Percentiles rank a stretch among this genome's conserved stretches.
phyloP scores from a whole-genome alignment of 1,140 invertebrate species.

The Cyclina sinensis region DNA sequence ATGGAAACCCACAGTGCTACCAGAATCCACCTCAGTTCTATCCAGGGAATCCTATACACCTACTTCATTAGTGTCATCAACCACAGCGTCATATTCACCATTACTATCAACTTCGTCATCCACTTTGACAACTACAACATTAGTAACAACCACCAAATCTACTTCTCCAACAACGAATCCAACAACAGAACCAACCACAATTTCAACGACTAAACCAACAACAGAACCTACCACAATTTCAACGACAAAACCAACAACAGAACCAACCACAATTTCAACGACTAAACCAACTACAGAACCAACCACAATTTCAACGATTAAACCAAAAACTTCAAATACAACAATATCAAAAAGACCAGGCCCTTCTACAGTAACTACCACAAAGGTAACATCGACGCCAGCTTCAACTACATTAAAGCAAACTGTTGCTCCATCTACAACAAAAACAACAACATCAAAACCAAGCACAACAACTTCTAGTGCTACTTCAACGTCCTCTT shows the following conservation, averaged over 20 bases:
- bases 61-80: neutral
- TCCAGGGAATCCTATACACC: neutral
- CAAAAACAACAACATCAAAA: neutral
- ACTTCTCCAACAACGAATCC: neutral
- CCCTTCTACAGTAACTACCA: neutral
- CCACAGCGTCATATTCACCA: neutral
- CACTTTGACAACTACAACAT: neutral
- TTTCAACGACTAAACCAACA: neutral
- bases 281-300: conserved; percentile 3
- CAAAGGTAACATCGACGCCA: neutral
- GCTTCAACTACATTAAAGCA: conserved; percentile 7
- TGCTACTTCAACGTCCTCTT: neutral
- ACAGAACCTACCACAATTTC: neutral
- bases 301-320: conserved; percentile 28
- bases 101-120: no score
- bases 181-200: neutral
- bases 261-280: neutral
- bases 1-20: neutral
- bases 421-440: neutral
- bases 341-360: neutral
- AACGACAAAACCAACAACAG: conserved; percentile 6
- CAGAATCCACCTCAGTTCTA: no score
- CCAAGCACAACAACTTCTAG: neutral
- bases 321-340: conserved; percentile 9
- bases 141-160: neutral